Percentiles rank a stretch among this genome's conserved stretches.
Conservation (phyloP, 2,113 vertebrate genomes). For the Nannobrachium achirus region DNA sequence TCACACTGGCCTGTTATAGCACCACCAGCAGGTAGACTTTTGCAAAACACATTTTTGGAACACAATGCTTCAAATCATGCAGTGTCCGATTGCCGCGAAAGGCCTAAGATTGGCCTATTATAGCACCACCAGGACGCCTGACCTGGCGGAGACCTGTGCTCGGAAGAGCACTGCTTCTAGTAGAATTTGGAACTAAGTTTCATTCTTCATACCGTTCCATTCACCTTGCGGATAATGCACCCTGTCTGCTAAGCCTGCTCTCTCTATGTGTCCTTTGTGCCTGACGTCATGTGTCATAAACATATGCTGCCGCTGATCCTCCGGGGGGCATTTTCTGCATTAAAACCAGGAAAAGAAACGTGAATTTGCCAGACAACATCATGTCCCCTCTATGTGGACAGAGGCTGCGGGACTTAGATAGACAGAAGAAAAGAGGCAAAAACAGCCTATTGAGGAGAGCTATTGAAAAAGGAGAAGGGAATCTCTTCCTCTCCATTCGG, state of each 20-base stretch:
- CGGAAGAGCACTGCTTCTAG: no score
- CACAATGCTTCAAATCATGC: no score
- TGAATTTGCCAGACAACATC: slow-evolving; percentile 52
- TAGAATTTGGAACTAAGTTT: slow-evolving; percentile 53
- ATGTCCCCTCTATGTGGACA: slow-evolving; percentile 26
- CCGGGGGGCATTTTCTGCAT: slow-evolving; percentile 45
- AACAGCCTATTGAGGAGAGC: slow-evolving; percentile 13
- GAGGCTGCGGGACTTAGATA: slow-evolving; percentile 29
- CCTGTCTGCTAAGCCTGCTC: no score
- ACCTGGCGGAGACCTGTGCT: no score
- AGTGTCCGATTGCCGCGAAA: no score
- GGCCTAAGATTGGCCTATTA: no score
- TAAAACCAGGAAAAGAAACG: slow-evolving; percentile 43
- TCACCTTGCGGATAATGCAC: no score
- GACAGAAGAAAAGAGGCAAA: background rate
- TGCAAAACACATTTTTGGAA: no score
- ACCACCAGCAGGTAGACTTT: no score
- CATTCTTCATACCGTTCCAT: slow-evolving; percentile 36
- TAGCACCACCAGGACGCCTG: no score
- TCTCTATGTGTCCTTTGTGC: slow-evolving; percentile 21
- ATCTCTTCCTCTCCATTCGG: slow-evolving; percentile 51
- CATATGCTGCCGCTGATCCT: slow-evolving; percentile 54
- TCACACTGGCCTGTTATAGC: no score
- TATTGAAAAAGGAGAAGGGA: slow-evolving; percentile 30
- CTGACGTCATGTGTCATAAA: slow-evolving; percentile 54